phyloP scores from a whole-genome alignment of 2,888 invertebrate genomes.

The Rhorus exstirpatorius region DNA sequence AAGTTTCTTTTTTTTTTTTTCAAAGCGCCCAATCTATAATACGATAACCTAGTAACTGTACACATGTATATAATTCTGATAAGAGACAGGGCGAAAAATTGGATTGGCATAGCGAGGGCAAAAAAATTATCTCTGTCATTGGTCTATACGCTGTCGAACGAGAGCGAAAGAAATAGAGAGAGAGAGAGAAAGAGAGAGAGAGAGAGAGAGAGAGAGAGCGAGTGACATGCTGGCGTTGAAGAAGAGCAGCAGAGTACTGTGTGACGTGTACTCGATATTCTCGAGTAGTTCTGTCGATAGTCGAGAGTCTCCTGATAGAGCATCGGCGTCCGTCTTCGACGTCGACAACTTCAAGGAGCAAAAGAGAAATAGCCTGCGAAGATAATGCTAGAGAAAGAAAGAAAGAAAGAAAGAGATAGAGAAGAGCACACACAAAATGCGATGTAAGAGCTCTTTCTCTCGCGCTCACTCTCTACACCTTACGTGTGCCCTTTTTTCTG shows the following conservation, averaged over 20 bases:
- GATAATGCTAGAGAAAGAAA: constrained; percentile 49
- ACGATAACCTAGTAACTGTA: too few relatives aligned
- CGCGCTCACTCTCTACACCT: constrained; percentile 10
- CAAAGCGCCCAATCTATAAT: too few relatives aligned
- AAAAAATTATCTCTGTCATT: constrained; percentile 47
- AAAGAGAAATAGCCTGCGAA: constrained; percentile 51
- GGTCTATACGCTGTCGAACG: constrained; percentile 35
- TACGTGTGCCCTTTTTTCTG: constrained; percentile 25
- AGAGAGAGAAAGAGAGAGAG: constrained; percentile 19
- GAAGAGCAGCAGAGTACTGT: constrained; percentile 43
- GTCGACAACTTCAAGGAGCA: constrained; percentile 39
- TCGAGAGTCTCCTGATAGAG: constrained; percentile 69
- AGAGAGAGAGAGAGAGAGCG: constrained; percentile 33
- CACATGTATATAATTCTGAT: constrained; percentile 25
- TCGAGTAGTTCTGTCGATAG: constrained; percentile 70
- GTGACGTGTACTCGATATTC: constrained; percentile 81
- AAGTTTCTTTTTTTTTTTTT: too few relatives aligned
- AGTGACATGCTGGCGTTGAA: constrained; percentile 36
- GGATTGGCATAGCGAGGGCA: constrained; percentile 74
- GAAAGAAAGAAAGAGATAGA: constrained; percentile 24
- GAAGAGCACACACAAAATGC: constrained; percentile 6
- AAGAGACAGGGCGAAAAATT: constrained; percentile 74
- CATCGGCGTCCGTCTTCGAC: constrained; percentile 56
- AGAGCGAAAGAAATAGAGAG: constrained; percentile 25
- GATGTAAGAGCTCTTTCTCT: constrained; percentile 21